These are phyloP conservation scores for Muscicapa striata DNA, from an alignment of 2,797 vertebrate species.

Conservation along the genomic window DNA sequence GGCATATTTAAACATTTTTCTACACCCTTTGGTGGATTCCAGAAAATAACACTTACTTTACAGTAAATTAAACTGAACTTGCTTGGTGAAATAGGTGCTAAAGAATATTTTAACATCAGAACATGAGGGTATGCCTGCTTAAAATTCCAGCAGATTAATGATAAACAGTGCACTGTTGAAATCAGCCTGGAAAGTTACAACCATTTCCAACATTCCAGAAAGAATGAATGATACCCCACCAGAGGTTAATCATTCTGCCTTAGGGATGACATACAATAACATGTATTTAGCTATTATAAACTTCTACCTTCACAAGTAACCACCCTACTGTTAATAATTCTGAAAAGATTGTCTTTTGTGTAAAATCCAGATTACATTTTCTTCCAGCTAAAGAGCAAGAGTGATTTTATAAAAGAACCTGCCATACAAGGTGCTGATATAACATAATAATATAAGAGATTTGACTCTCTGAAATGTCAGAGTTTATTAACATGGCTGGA, in stretches of 20 bases:
- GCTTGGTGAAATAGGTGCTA: conserved; percentile 11
- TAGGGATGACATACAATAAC: neutral
- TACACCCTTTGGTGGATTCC: neutral
- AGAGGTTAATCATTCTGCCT: neutral
- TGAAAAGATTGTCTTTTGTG: neutral
- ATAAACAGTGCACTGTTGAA: conserved; percentile 19
- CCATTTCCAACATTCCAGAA: neutral
- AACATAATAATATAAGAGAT: neutral
- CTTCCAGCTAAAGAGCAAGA: neutral
- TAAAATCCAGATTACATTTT: neutral
- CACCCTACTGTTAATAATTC: neutral
- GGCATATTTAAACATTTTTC: conserved; percentile 12
- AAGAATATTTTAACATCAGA: conserved; percentile 8
- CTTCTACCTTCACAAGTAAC: neutral
- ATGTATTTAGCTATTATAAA: neutral
- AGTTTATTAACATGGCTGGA: neutral
- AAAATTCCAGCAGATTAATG: neutral
- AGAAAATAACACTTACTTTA: neutral
- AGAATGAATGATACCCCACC: neutral
- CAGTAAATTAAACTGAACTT: conserved; percentile 36
- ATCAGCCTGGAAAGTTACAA: conserved; percentile 8
- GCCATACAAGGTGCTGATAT: neutral
- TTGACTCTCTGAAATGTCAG: neutral
- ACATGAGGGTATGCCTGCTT: neutral
- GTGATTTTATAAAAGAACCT: neutral